Evolutionary conservation across 92 coral and sea anemone genomes (phyloP).

Genomic region (Siderastrea siderea): DNA sequence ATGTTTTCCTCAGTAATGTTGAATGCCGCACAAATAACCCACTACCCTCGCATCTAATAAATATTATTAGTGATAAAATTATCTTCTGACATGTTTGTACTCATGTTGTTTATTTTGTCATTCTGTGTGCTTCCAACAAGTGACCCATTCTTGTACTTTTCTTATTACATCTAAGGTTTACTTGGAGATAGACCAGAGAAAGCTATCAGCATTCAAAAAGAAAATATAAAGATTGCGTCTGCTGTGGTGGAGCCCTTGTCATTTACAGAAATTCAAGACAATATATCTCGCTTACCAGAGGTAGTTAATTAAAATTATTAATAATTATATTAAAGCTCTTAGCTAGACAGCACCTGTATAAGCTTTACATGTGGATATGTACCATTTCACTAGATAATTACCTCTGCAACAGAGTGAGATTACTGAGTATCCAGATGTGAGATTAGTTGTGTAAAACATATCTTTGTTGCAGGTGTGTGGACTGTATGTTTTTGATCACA

Average conservation of each 20-base stretch:
- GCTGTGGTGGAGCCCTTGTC: conserved; percentile 15
- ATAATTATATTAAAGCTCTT: neutral
- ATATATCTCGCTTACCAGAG: conserved; percentile 22
- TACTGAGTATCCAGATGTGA: too few species aligned
- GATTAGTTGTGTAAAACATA: too few species aligned
- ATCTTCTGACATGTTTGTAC: too few species aligned
- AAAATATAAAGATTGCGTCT: neutral
- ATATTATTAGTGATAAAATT: too few species aligned
- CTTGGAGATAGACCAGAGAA: neutral
- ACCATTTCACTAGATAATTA: too few species aligned
- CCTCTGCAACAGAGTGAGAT: neutral
- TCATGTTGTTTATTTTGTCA: neutral
- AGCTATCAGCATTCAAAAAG: neutral
- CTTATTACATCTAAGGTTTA: neutral
- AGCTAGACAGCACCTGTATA: neutral
- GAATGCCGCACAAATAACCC: too few species aligned
- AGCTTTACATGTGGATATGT: neutral
- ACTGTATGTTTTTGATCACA: neutral
- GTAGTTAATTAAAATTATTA: neutral
- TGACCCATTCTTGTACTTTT: neutral
- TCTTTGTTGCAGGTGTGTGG: neutral
- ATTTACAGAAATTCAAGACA: conserved; percentile 10
- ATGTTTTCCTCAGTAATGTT: too few species aligned
- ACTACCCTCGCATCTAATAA: too few species aligned
- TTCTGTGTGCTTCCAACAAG: neutral